Evolutionary conservation across 2,797 vertebrate genomes (phyloP), one percentile per base, ranked within the genome.

Genomic region (Propithecus deckenii): DNA sequence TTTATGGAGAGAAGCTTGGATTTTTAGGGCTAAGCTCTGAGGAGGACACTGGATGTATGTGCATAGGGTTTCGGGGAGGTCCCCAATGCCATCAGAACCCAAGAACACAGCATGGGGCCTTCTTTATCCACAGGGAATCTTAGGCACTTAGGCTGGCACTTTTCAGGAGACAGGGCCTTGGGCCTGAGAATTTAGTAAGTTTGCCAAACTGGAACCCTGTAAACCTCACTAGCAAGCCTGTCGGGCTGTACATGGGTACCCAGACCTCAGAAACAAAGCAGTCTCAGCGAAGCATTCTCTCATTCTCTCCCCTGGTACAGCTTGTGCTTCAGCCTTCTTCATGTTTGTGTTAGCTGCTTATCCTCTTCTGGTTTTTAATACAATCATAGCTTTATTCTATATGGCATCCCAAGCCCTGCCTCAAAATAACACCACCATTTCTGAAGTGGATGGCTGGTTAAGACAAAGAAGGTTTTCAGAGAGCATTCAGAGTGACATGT

Each of bases 391-490:
- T 97, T 98, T 97, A 93, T 97, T 95, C 95, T 97, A 74, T 91
- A 93, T 8, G 83, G 91, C 94, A 78, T 79, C 97, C 93, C 91
- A 86, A 97, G 28, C 86, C 52, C 91, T 80, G 97, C 79, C 81
- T 89, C 97, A 84, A 22, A 94, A 96, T 89, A 97, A 96, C 84
- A 96, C 91, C 86, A 97, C 71, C 84, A 89, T 93, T 97, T 96
- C 75, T 96, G 89, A 96, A 98, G 97, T 96, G 69, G 97, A 96
- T 0, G 46, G 83, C 89, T 84, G 89, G 71, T 41, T 86, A 95
- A n/a, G 59, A 98, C 97, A 98, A 97, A 97, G 93, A 79, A 94
- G 78, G 95, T 96, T 97, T 98, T 98, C 95, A 97, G 78, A 91
- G 69, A 67, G 38, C 59, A 25, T 96, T 93, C 89, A 59, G 65